These are phyloP conservation scores for Dasypogon diadema DNA, from an alignment of 2,888 invertebrate genomes.

Conservation along the genomic window DNA sequence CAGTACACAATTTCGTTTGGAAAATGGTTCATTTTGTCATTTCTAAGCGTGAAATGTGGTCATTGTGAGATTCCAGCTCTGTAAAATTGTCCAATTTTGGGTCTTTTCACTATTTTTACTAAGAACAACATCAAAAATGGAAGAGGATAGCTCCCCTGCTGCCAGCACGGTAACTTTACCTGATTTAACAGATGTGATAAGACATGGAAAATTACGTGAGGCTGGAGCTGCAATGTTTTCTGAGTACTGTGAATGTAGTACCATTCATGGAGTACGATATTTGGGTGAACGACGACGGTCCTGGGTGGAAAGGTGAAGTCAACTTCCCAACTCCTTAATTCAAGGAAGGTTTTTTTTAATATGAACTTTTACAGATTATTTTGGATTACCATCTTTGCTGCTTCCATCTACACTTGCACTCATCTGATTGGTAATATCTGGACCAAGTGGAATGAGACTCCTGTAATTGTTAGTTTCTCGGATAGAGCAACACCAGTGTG, in stretches of 20 bases:
- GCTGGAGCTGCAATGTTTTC: slow-evolving; percentile 48
- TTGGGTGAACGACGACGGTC: slow-evolving; percentile 67
- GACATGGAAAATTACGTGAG: slow-evolving; percentile 9
- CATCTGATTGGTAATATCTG: slow-evolving; percentile 74
- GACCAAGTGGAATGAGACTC: slow-evolving; percentile 77
- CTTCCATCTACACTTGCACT: slow-evolving; percentile 73
- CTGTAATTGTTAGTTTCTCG: slow-evolving; percentile 80
- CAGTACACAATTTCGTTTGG: not conserved
- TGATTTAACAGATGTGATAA: slow-evolving; percentile 30
- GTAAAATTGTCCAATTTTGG: no score
- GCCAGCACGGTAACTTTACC: not conserved
- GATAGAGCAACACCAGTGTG: slow-evolving; percentile 74
- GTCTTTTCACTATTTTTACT: not conserved
- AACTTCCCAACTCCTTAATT: no score
- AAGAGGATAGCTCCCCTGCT: not conserved
- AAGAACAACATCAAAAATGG: not conserved
- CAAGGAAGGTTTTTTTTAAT: no score
- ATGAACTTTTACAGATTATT: no score
- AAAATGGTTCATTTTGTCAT: not conserved
- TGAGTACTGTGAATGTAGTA: slow-evolving; percentile 63
- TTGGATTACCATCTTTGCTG: slow-evolving; percentile 73
- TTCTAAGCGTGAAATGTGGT: not conserved
- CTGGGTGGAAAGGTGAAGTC: slow-evolving; percentile 47
- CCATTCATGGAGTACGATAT: slow-evolving; percentile 72
- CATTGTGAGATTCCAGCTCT: not conserved